These are phyloP conservation scores for Pelmatolapia mariae DNA, from an alignment of 2,113 vertebrate species.

Conservation along the genomic window DNA sequence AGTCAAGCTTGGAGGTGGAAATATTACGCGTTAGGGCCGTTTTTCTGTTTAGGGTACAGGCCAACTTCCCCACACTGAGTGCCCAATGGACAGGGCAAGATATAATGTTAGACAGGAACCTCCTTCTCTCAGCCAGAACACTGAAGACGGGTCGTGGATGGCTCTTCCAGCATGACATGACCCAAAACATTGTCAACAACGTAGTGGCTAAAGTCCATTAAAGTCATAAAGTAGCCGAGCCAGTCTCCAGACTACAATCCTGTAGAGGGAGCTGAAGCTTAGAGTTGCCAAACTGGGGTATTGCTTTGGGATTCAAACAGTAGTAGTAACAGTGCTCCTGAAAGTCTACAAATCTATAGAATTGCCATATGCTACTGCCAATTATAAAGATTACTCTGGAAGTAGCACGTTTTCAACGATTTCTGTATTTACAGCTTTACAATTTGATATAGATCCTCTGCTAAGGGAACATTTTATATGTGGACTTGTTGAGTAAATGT, in stretches of 20 bases:
- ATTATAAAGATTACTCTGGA: not conserved
- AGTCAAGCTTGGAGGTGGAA: not conserved
- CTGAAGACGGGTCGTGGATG: not conserved
- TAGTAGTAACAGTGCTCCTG: not conserved
- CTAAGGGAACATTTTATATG: not conserved
- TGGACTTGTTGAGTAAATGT: not conserved
- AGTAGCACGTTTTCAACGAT: not conserved
- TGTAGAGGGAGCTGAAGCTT: not conserved
- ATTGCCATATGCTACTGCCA: not conserved
- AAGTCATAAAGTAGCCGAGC: not conserved
- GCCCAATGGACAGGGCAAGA: not conserved
- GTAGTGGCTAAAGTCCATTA: not conserved
- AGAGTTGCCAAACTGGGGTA: not conserved
- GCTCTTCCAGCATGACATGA: not conserved
- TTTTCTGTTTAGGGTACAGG: not conserved
- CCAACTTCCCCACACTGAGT: not conserved
- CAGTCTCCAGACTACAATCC: not conserved
- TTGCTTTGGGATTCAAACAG: not conserved
- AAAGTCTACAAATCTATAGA: not conserved
- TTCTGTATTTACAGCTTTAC: not conserved
- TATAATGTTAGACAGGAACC: not conserved
- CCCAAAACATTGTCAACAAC: not conserved
- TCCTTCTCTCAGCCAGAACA: not conserved
- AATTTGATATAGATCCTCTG: not conserved
- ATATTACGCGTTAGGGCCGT: not conserved